phyloP scores from a whole-genome alignment of 1,140 invertebrate genomes.

The Zophobas atratus region DNA sequence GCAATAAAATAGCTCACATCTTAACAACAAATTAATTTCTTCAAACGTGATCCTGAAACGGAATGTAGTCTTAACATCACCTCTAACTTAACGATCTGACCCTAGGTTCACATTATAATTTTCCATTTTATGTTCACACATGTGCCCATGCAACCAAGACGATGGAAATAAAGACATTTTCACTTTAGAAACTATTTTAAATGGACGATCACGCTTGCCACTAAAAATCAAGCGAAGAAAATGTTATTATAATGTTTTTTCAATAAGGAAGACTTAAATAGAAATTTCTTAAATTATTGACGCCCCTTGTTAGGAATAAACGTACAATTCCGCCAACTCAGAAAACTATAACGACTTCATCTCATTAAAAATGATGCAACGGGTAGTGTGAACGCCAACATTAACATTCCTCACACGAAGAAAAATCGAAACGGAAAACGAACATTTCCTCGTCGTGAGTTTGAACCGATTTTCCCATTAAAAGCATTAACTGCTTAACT shows the following conservation, averaged over 20 bases:
- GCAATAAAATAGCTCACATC: conserved; percentile 3
- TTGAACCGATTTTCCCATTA: conserved; percentile 22
- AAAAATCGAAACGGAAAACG: conserved; percentile 7
- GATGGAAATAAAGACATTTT: conserved; percentile 33
- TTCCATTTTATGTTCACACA: conserved; percentile 34
- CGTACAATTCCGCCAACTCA: not conserved
- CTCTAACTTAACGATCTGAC: conserved; percentile 40
- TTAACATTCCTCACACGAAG: conserved; percentile 6
- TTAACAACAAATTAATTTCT: conserved; percentile 38
- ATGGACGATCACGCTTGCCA: no score
- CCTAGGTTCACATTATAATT: conserved; percentile 35
- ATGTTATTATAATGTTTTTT: no score
- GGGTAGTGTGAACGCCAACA: conserved; percentile 8
- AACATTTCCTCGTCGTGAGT: conserved; percentile 5
- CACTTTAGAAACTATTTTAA: conserved; percentile 30
- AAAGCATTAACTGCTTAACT: conserved; percentile 16
- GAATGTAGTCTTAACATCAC: conserved; percentile 38
- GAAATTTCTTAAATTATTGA: no score
- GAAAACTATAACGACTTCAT: not conserved
- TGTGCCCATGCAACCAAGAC: conserved; percentile 10
- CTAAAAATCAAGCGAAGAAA: no score
- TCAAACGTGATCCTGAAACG: conserved; percentile 39
- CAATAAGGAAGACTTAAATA: no score
- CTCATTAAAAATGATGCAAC: conserved; percentile 4
- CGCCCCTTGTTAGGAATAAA: no score